phyloP scores from a whole-genome alignment of 1,140 invertebrate genomes.

The Oreohelix idahoensis region DNA sequence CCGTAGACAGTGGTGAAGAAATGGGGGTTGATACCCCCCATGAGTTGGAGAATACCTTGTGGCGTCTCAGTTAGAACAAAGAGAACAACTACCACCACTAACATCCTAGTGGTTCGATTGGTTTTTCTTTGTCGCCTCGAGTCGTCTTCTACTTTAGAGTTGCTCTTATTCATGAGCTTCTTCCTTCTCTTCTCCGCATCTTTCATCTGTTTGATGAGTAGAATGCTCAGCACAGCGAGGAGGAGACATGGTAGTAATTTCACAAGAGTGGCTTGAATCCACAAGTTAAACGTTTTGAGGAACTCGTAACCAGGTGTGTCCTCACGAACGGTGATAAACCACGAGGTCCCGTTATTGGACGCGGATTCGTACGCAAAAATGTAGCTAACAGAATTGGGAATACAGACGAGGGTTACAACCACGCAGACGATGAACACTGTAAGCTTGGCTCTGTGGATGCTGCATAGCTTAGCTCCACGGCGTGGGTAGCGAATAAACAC shows the following conservation, averaged over 20 bases:
- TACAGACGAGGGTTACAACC: constrained; percentile 83
- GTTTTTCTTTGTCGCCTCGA: constrained; percentile 75
- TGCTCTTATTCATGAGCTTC: constrained; percentile 61
- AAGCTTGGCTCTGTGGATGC: constrained; percentile 81
- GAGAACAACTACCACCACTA: constrained; percentile 87
- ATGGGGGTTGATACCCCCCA: constrained; percentile 60
- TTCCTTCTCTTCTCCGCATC: constrained; percentile 73
- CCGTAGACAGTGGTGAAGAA: constrained; percentile 71
- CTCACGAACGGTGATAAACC: constrained; percentile 76
- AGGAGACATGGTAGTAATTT: constrained; percentile 88
- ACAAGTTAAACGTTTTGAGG: constrained; percentile 84
- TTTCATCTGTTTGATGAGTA: constrained; percentile 84
- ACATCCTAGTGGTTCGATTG: constrained; percentile 91
- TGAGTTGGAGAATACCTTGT: constrained; percentile 73
- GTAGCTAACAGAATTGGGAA: constrained; percentile 83
- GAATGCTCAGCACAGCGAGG: constrained; percentile 85
- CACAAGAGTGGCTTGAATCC: constrained; percentile 87
- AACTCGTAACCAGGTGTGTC: constrained; percentile 76
- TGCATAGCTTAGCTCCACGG: constrained; percentile 82
- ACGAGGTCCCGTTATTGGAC: constrained; percentile 70
- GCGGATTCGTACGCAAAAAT: background rate
- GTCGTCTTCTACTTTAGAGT: constrained; percentile 55
- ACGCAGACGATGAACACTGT: constrained; percentile 83
- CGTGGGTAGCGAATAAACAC: constrained; percentile 69
- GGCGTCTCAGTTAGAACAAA: constrained; percentile 92